phyloP scores from a whole-genome alignment of 2,113 vertebrate species.

The Conger conger region DNA sequence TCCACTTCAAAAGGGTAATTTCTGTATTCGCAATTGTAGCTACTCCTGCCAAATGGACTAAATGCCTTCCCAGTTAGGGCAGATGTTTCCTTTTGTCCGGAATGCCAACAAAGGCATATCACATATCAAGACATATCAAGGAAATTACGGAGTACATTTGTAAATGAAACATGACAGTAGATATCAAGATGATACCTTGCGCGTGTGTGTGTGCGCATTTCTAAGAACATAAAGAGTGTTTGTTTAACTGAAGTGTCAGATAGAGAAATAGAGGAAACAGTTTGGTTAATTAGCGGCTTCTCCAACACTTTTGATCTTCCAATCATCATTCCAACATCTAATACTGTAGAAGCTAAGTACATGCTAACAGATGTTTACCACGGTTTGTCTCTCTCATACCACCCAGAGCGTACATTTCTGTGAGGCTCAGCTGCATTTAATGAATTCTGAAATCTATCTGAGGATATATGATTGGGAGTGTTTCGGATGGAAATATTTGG shows the following conservation, averaged over 20 bases:
- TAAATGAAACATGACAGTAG: not conserved
- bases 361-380: too few species aligned
- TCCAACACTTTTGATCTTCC: constrained; percentile 31
- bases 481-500: too few species aligned
- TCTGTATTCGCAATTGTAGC: not conserved
- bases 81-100: not conserved
- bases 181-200: not conserved
- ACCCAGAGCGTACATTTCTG: too few species aligned
- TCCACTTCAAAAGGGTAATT: too few species aligned
- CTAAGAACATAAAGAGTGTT: constrained; percentile 29
- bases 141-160: not conserved
- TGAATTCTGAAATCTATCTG: too few species aligned
- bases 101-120: not conserved
- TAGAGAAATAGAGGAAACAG: constrained; percentile 62
- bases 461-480: too few species aligned
- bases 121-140: not conserved
- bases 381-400: not conserved
- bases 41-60: not conserved
- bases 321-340: too few species aligned
- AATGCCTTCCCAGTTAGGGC: not conserved
- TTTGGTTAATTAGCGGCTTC: constrained; percentile 60
- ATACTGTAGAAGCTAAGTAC: too few species aligned
- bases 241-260: constrained; percentile 71
- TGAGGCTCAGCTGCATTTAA: too few species aligned
- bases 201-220: not conserved